Percentiles rank a stretch among this genome's conserved stretches.
phyloP scores from a whole-genome alignment of 2,888 invertebrate species.

The Oscheius sp. region DNA sequence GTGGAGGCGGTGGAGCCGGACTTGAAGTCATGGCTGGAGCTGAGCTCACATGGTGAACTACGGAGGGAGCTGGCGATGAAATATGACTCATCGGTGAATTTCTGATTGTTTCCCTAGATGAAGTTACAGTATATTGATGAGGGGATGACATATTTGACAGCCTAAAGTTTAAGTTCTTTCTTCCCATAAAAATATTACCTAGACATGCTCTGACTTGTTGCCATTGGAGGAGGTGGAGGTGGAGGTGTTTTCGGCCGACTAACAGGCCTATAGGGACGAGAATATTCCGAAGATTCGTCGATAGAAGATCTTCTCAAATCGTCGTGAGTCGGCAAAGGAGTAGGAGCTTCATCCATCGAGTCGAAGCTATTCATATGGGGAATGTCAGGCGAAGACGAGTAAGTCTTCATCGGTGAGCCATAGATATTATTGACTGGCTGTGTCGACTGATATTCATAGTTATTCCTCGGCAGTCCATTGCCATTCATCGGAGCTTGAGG shows the following conservation, averaged over 20 bases:
- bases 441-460: slow-evolving; percentile 31
- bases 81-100: slow-evolving; percentile 1
- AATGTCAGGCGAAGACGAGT: slow-evolving; percentile 42
- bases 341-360: slow-evolving; percentile 48
- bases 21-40: slow-evolving; percentile 8
- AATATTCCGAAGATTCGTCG: slow-evolving; percentile 52
- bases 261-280: slow-evolving; percentile 54
- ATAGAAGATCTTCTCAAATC: slow-evolving; percentile 23
- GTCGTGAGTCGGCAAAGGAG: slow-evolving; percentile 33
- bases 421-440: slow-evolving; percentile 37
- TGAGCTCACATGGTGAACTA: slow-evolving; percentile 5
- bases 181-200: no score
- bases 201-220: slow-evolving; percentile 21
- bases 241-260: slow-evolving; percentile 73
- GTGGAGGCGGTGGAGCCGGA: slow-evolving; percentile 70
- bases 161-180: slow-evolving; percentile 11
- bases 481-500: slow-evolving; percentile 22
- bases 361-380: slow-evolving; percentile 48
- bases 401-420: slow-evolving; percentile 41
- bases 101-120: slow-evolving; percentile 4
- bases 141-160: slow-evolving; percentile 70
- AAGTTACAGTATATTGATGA: not conserved
- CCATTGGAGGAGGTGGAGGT: slow-evolving; percentile 39
- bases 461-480: slow-evolving; percentile 33
- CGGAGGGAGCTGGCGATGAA: slow-evolving; percentile 3